Evolutionary conservation across 2,888 invertebrate genomes (phyloP), one percentile per base, ranked within the genome.

Genomic region (Lepidonotus clava): DNA sequence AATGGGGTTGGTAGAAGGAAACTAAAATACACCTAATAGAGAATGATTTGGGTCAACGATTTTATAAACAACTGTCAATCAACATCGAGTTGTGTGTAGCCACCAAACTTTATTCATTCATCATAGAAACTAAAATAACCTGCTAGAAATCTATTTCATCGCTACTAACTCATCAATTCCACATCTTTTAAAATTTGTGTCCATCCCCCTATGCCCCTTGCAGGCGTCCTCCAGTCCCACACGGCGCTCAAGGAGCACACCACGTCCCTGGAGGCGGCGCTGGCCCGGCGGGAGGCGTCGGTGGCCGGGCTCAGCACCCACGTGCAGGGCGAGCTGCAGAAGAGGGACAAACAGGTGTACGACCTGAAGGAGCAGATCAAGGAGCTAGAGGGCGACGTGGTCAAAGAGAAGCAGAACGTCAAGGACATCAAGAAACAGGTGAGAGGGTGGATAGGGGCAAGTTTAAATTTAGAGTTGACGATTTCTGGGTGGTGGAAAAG

Each of bases 401-500:
- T 91, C 71, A 91, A 92, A 86, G 94, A 94, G 89, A 93, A 92
- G 86, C 91, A 92, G 21, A 89, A 90, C 11, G 91, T 92, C 76
- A 92, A 94, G 88, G 93, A 93, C 6, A 90, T 92, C 21, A 90
- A 94, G 87, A 93, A 93, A 91, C 93, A 93, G 91, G 94, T 94
- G 76, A 41, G 87, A n/a, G n/a, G n/a, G n/a, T n/a, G n/a, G n/a
- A n/a, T n/a, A n/a, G n/a, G n/a, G n/a, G n/a, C n/a, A n/a, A n/a
- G n/a, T n/a, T n/a, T n/a, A n/a, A n/a, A n/a, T n/a, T n/a, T n/a
- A n/a, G n/a, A n/a, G n/a, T n/a, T n/a, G n/a, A n/a, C n/a, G n/a
- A n/a, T n/a, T n/a, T n/a, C n/a, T n/a, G n/a, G n/a, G n/a, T n/a
- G n/a, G n/a, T n/a, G n/a, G n/a, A n/a, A n/a, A n/a, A n/a, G n/a